Conservation (phyloP, 1,140 invertebrate genomes). For the Steinernema feltiae region DNA sequence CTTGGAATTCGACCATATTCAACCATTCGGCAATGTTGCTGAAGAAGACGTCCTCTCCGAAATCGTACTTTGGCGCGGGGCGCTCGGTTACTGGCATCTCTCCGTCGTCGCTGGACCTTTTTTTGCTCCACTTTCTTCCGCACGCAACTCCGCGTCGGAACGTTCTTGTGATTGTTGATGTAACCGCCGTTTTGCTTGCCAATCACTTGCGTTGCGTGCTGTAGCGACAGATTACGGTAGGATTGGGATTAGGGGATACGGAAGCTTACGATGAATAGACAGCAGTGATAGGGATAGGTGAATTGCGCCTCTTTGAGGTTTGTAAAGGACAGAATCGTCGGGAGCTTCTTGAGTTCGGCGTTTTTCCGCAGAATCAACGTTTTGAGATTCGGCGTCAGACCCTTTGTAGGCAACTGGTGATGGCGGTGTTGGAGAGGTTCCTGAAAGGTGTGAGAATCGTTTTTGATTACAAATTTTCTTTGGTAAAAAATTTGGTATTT, state of each 20-base stretch:
- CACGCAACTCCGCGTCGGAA: neutral
- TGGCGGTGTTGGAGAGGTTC: constrained; percentile 71
- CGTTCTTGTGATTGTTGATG: constrained; percentile 12
- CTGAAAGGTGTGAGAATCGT: too few species aligned
- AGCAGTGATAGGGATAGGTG: constrained; percentile 81
- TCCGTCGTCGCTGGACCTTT: too few species aligned
- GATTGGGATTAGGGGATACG: too few species aligned
- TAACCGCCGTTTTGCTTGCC: constrained; percentile 15
- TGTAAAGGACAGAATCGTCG: constrained; percentile 66
- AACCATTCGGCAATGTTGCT: neutral
- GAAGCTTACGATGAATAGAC: constrained; percentile 67
- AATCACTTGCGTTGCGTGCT: constrained; percentile 43
- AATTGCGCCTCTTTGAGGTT: constrained; percentile 64
- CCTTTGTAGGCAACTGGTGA: constrained; percentile 69
- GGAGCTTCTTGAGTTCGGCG: constrained; percentile 70
- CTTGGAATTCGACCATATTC: neutral
- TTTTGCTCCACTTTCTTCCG: constrained; percentile 16
- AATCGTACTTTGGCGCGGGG: neutral
- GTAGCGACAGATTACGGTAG: constrained; percentile 65
- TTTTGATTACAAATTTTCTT: too few species aligned
- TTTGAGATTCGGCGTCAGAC: constrained; percentile 67
- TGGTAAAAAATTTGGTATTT: too few species aligned
- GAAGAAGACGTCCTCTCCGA: neutral
- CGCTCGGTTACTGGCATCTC: neutral
- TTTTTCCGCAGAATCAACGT: constrained; percentile 69